These are phyloP conservation scores for Speoplatyrhinus poulsoni DNA, from an alignment of 2,113 vertebrate species.

Conservation along the genomic window DNA sequence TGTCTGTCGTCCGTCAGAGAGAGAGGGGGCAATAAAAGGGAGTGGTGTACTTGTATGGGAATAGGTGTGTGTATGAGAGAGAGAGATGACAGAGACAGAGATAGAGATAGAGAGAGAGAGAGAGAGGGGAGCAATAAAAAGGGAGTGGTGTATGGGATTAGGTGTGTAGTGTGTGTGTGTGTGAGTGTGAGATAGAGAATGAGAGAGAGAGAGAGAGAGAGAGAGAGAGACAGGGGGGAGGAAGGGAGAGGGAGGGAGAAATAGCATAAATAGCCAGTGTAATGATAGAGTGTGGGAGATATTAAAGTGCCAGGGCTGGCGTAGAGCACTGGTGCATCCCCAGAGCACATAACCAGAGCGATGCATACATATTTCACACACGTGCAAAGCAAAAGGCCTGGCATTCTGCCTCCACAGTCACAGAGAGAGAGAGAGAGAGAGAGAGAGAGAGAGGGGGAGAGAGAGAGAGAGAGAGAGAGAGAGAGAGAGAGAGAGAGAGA, in stretches of 20 bases:
- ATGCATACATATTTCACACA: conserved; percentile 68
- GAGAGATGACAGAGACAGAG: not conserved
- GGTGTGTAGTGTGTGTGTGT: not conserved
- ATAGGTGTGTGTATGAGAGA: not conserved
- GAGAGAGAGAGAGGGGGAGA: conserved; percentile 35
- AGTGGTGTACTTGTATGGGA: not conserved
- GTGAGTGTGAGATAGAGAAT: not conserved
- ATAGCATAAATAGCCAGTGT: not conserved
- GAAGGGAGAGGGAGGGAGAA: not conserved
- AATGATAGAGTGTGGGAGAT: conserved; percentile 1
- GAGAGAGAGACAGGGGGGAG: not conserved
- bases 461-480: conserved; percentile 28
- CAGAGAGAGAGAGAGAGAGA: conserved; percentile 38
- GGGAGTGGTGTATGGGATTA: conserved; percentile 1
- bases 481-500: conserved; percentile 24
- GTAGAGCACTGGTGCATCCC: conserved; percentile 60
- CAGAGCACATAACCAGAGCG: conserved; percentile 56
- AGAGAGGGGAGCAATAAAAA: not conserved
- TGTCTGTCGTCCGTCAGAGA: not conserved
- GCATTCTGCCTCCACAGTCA: conserved; percentile 41
- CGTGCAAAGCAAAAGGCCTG: conserved; percentile 50
- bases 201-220: not conserved
- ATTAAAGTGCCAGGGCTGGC: conserved; percentile 18
- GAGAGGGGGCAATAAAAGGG: not conserved
- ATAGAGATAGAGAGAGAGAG: not conserved